Base-by-base conservation (phyloP, 1,140 invertebrate species). In the Drosophila bifasciata region DNA sequence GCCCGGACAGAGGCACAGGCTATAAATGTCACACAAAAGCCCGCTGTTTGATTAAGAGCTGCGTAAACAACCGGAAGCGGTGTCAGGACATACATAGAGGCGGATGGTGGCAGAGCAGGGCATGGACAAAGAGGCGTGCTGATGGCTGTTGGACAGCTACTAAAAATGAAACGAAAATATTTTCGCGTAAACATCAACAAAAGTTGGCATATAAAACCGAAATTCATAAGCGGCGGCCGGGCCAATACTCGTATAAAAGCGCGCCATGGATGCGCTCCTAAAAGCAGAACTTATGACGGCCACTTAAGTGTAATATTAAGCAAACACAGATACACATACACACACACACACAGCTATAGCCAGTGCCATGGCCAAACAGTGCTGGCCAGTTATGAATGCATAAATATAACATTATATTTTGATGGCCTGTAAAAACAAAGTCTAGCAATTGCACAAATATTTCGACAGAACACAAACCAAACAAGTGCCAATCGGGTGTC, bases 161-260 rank as follows among this genome's bases (percentile, higher is more conserved):
- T 85, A 79, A 80, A 85, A 80, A 86, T 85, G 81, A 86, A 85
- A 77, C 45, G 45, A 71, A 85, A 80, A 85, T 81, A 80, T 84
- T 73, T 73, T 79, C 63, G 80, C 60, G 77, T 80, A 79, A 86
- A 80, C 81, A 86, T 74, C 66, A 74, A 75, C 60, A 77, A 25
- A 25, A 64, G 61, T 67, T 15, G 43, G 52, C 63, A 41, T 48
- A 85, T 77, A 74, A 76, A 76, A 71, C 45, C 21, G 51, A 50
- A 68, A 69, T 74, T 73, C 79, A 73, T 73, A 74, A 74, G 55
- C 36, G n/a, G n/a, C n/a, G n/a, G n/a, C n/a, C n/a, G 44, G 11
- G 3, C 32, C 32, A 36, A 36, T 13, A 13, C 11, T 46, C 45
- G 8, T 73, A 86, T 72, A 78, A 81, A 72, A 56, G 23, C 53